Evolutionary conservation across 2,797 vertebrate species (phyloP).

Genomic region (Pangasius sanitwongsei): DNA sequence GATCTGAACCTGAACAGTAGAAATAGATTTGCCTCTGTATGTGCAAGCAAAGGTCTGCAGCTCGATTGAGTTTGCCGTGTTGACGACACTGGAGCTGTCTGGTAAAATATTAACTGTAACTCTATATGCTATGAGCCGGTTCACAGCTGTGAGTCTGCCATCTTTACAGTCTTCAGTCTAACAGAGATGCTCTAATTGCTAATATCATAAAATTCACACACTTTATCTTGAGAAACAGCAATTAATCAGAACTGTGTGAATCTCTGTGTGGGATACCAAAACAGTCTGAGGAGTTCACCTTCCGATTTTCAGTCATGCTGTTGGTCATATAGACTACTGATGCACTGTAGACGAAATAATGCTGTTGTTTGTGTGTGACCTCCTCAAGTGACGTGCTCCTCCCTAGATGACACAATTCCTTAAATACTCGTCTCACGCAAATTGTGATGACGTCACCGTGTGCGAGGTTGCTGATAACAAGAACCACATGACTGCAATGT

Average conservation of each 20-base stretch:
- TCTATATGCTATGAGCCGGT: constrained; percentile 32
- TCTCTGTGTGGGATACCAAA: background rate
- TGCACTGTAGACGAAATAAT: background rate
- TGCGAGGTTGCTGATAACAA: constrained; percentile 48
- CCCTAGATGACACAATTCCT: background rate
- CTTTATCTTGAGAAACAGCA: background rate
- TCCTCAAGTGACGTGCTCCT: background rate
- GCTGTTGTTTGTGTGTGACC: background rate
- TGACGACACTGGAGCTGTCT: constrained; percentile 42
- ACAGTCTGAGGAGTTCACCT: background rate
- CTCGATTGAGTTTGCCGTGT: background rate
- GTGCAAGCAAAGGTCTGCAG: background rate
- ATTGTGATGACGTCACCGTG: constrained; percentile 31
- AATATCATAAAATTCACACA: background rate
- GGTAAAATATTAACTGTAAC: constrained; percentile 66
- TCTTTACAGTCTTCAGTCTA: background rate
- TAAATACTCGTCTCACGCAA: background rate
- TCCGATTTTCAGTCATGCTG: background rate
- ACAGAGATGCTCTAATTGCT: background rate
- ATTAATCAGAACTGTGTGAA: background rate
- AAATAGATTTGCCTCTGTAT: background rate
- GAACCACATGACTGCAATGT: constrained; percentile 19
- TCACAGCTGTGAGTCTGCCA: background rate
- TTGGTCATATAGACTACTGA: background rate
- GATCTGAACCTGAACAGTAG: background rate